Conservation (phyloP, 1,140 invertebrate genomes). For the Schlechtendalia chinensis region DNA sequence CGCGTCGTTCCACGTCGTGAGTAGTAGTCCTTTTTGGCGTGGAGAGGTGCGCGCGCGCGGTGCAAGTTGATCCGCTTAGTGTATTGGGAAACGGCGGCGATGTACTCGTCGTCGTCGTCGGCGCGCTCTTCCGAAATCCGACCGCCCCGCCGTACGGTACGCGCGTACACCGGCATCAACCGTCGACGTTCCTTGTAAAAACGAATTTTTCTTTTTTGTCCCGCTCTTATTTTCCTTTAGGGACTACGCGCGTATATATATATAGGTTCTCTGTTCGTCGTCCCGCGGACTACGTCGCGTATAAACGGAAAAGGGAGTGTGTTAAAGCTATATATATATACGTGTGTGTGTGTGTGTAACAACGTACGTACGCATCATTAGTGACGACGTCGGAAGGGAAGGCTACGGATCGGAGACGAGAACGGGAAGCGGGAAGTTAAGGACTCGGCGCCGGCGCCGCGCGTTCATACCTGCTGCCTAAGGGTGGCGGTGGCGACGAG, state of each 20-base stretch:
- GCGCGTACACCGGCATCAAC: slow-evolving; percentile 1
- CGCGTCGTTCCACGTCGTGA: too few relatives aligned
- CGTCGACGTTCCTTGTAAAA: slow-evolving; percentile 32
- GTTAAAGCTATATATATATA: not conserved
- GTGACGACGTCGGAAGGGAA: not conserved
- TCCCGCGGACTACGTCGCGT: not conserved
- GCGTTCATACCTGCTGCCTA: slow-evolving; percentile 4
- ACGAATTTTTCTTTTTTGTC: not conserved
- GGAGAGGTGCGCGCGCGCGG: not conserved
- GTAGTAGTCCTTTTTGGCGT: not conserved
- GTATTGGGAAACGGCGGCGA: slow-evolving; percentile 37
- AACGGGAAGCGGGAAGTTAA: too few relatives aligned
- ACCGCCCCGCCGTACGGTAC: not conserved
- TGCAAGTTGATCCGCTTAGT: slow-evolving; percentile 47
- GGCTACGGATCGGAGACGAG: not conserved
- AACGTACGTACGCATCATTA: slow-evolving; percentile 26
- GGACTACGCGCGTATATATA: not conserved
- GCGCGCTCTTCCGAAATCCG: slow-evolving; percentile 20
- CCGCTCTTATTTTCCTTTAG: not conserved
- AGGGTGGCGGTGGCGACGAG: too few relatives aligned
- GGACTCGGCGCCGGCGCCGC: not conserved
- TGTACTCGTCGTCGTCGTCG: too few relatives aligned
- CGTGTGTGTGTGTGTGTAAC: not conserved
- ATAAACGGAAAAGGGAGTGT: slow-evolving; percentile 1
- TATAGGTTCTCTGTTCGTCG: not conserved